Percentiles rank a stretch among this genome's conserved stretches.
phyloP scores from a whole-genome alignment of 2,888 invertebrate genomes.

The Sympetrum striolatum region DNA sequence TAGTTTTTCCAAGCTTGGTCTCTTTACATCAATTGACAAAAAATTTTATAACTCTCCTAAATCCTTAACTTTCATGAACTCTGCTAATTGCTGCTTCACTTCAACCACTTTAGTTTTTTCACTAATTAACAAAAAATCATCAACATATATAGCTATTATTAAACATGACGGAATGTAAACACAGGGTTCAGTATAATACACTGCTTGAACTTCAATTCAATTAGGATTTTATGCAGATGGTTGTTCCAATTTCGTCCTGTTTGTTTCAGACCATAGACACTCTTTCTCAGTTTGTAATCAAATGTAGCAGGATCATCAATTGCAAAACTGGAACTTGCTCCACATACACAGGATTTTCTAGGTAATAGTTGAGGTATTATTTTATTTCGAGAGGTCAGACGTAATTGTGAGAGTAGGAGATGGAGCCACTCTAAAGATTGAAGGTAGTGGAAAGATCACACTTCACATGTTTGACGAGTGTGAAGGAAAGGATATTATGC shows the following conservation, averaged over 20 bases:
- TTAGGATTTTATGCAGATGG: background rate
- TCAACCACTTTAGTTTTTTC: no score
- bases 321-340: background rate
- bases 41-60: background rate
- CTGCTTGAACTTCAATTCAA: slow-evolving; percentile 34
- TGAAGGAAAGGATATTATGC: no score
- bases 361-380: background rate
- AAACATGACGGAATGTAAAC: slow-evolving; percentile 1
- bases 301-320: background rate
- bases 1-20: no score
- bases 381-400: no score
- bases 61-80: no score
- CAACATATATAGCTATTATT: slow-evolving; percentile 43
- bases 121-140: background rate
- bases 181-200: slow-evolving; percentile 26
- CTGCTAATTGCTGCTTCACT: no score
- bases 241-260: slow-evolving; percentile 13
- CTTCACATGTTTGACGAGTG: no score
- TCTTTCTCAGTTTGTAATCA: background rate
- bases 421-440: no score
- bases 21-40: no score
- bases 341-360: background rate
- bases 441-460: no score
- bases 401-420: no score
- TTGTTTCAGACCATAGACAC: background rate